Percentiles rank a stretch among this genome's conserved stretches.
These are phyloP conservation scores for Stercorarius parasiticus DNA, from an alignment of 2,113 vertebrate genomes.

Conservation along the genomic window DNA sequence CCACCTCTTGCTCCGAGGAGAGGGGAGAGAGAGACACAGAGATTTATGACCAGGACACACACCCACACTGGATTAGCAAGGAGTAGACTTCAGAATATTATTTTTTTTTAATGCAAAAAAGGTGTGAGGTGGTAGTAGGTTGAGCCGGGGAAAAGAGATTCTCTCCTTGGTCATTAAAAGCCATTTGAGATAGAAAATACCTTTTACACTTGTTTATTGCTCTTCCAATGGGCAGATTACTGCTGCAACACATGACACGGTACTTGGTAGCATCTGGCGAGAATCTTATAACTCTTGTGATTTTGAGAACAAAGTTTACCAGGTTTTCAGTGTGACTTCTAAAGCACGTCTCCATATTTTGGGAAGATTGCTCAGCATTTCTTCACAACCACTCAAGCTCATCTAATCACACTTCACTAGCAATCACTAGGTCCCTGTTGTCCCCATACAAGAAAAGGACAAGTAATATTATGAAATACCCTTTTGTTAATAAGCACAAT, in stretches of 20 bases:
- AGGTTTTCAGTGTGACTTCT: not conserved
- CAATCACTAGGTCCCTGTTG: not conserved
- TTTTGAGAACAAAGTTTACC: not conserved
- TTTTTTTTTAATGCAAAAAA: not conserved
- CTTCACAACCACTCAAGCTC: not conserved
- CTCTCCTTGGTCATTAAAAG: not conserved
- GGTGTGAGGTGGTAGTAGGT: not conserved
- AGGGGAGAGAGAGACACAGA: not conserved
- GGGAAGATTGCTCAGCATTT: not conserved
- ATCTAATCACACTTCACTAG: not conserved
- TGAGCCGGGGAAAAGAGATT: not conserved
- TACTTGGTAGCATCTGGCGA: not conserved
- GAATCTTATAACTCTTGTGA: not conserved
- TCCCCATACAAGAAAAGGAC: not conserved
- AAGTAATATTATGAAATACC: not conserved
- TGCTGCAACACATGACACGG: not conserved
- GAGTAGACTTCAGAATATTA: not conserved
- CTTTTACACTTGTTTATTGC: not conserved
- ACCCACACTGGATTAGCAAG: not conserved
- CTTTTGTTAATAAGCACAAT: not conserved
- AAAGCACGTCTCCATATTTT: not conserved
- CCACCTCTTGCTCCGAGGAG: not conserved
- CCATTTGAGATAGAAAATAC: not conserved
- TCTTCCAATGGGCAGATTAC: not conserved
- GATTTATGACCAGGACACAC: not conserved